Base-by-base conservation (phyloP, 2,888 invertebrate genomes). In the Pseudanteris insignis region DNA sequence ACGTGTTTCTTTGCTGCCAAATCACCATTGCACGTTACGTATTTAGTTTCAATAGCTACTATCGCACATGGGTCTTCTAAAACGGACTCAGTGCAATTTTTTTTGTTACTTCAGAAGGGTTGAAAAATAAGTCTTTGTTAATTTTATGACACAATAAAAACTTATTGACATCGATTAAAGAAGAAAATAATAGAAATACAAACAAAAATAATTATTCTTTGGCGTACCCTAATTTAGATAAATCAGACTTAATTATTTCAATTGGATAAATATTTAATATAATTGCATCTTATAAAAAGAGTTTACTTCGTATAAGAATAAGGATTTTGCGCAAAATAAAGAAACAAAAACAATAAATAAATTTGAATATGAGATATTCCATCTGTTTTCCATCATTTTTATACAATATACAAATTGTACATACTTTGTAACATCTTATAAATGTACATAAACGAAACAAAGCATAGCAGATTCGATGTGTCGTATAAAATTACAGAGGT, bases 11-110 rank as follows among this genome's bases (percentile, higher is more conserved):
- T 28, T 66, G 65, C 61, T 65, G 46, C 63, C 62, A 48, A 67
- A 69, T 68, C 67, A 66, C 68, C 66, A 67, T 66, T 64, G 68
- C 73, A 73, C 70, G 64, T 65, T 69, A 5, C 30, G 10, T 30
- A 12, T 14, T 32, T 32, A 11, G 2, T 13, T 21, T 21, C 13
- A 14, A 15, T 43, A 13, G 66, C 69, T 70, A 70, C 68, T 70
- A 66, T 67, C 66, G 61, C 67, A 51, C 63, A 67, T 67, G 66
- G 68, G 72, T 71, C 74, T 74, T 72, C 73, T 71, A 72, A 73
- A 74, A 71, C 66, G 64, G 48, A 63, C 63, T 26, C 24, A 65
- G 65, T 67, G 63, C 65, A 61, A 48, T 57, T 60, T 18, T 18
- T 6, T n/a, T n/a, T n/a, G n/a, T n/a, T n/a, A n/a, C n/a, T n/a